Evolutionary conservation across 2,113 vertebrate species (phyloP).

Genomic region (Mus spicilegus): DNA sequence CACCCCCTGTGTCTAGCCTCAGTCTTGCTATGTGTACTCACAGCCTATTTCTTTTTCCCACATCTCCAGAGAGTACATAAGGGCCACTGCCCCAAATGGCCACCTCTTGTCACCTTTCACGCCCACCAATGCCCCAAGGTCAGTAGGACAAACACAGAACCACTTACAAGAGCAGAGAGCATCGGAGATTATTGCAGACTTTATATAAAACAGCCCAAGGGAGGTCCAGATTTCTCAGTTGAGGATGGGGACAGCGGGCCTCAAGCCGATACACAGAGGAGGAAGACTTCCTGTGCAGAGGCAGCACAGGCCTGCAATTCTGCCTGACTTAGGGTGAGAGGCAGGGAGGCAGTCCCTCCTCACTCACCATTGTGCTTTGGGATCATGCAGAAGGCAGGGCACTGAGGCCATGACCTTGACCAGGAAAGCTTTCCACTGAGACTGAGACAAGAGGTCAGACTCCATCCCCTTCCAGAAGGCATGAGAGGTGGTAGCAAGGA

Average conservation of each 20-base stretch:
- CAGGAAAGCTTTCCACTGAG: conserved; percentile 41
- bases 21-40: neutral
- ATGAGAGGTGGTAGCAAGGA: neutral
- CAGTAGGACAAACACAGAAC: conserved; percentile 59
- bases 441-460: conserved; percentile 63
- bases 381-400: conserved; percentile 79
- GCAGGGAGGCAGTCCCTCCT: conserved; percentile 64
- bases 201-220: conserved; percentile 81
- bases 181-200: conserved; percentile 79
- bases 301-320: conserved; percentile 70
- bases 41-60: neutral
- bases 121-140: neutral
- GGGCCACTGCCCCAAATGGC: neutral
- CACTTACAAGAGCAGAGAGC: conserved; percentile 51
- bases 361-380: conserved; percentile 82
- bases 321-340: conserved; percentile 73
- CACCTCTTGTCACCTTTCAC: neutral
- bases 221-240: conserved; percentile 33
- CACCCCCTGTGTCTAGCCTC: neutral
- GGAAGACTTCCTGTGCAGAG: conserved; percentile 51
- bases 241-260: conserved; percentile 27
- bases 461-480: conserved; percentile 49
- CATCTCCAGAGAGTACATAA: neutral
- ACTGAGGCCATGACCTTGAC: conserved; percentile 57
- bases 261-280: conserved; percentile 35